Conservation (phyloP, 2,888 invertebrate species). For the Lithophane semibrunnea region DNA sequence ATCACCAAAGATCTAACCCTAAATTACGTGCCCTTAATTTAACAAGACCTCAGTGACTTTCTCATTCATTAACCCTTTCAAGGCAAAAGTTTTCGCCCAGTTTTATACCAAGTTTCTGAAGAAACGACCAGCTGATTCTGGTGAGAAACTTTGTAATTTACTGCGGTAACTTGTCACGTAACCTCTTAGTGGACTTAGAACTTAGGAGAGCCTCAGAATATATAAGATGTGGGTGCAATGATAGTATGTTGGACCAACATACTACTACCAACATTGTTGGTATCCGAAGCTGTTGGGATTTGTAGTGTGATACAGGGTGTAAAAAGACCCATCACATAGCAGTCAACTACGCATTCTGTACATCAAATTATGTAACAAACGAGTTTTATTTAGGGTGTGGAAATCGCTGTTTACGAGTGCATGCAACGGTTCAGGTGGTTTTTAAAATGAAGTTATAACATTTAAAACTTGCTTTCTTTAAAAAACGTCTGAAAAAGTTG, state of each 20-base stretch:
- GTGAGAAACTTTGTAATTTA: conserved; percentile 61
- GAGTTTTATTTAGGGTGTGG: too few species aligned
- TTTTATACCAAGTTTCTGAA: conserved; percentile 50
- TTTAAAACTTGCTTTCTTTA: too few species aligned
- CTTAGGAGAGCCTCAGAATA: conserved; percentile 40
- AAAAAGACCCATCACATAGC: too few species aligned
- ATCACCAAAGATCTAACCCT: conserved; percentile 24
- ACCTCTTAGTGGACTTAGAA: conserved; percentile 42
- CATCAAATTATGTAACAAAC: too few species aligned
- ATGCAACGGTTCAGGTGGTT: too few species aligned
- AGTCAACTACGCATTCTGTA: too few species aligned
- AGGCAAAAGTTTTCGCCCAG: conserved; percentile 44
- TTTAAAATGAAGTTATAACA: too few species aligned
- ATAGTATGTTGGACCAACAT: neutral
- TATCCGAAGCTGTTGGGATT: neutral
- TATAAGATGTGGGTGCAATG: conserved; percentile 25
- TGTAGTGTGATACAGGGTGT: neutral
- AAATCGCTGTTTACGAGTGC: too few species aligned
- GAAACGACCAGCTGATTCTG: conserved; percentile 55
- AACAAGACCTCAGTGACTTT: conserved; percentile 25
- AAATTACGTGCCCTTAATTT: conserved; percentile 43
- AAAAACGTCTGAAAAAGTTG: too few species aligned
- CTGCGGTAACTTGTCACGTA: conserved; percentile 54
- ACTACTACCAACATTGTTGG: neutral
- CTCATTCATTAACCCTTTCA: conserved; percentile 56